A percentile compares a stretch with the other conserved stretches of the same genome.
phyloP scores from a whole-genome alignment of 2,888 invertebrate species.

The Cantharis rufa region DNA sequence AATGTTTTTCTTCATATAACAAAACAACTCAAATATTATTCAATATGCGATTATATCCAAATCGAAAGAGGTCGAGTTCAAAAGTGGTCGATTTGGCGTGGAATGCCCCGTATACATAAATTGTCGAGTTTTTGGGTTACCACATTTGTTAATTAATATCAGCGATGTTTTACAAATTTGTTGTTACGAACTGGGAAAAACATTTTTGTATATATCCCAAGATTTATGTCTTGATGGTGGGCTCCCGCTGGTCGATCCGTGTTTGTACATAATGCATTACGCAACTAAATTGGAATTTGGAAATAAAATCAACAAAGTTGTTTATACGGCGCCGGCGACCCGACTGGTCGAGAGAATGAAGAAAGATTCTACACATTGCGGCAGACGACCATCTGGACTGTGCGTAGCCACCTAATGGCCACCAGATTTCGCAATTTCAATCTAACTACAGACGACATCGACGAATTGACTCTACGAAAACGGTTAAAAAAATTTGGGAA shows the following conservation, averaged over 20 bases:
- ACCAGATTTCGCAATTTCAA: slow-evolving; percentile 91
- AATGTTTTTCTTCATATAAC: too few relatives aligned
- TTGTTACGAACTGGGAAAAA: slow-evolving; percentile 92
- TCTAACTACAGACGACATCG: slow-evolving; percentile 83
- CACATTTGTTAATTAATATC: slow-evolving; percentile 94
- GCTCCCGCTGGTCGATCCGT: slow-evolving; percentile 72
- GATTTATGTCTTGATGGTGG: slow-evolving; percentile 78
- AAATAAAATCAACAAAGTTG: slow-evolving; percentile 91
- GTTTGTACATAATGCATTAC: slow-evolving; percentile 92
- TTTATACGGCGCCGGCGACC: slow-evolving; percentile 91
- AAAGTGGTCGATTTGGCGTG: too few relatives aligned
- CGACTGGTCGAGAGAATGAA: slow-evolving; percentile 97
- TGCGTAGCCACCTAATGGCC: slow-evolving; percentile 97
- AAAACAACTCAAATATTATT: too few relatives aligned
- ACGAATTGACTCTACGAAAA: slow-evolving; percentile 90
- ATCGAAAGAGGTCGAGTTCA: too few relatives aligned
- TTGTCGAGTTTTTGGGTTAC: slow-evolving; percentile 91
- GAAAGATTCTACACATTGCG: slow-evolving; percentile 95
- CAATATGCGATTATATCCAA: too few relatives aligned
- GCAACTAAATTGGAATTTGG: slow-evolving; percentile 91
- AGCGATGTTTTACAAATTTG: slow-evolving; percentile 96
- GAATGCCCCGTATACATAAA: slow-evolving; percentile 98
- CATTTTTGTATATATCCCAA: slow-evolving; percentile 86
- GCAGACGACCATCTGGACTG: slow-evolving; percentile 92
- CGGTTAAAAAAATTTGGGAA: slow-evolving; percentile 93